These are phyloP conservation scores for Drosophila cognata DNA, from an alignment of 2,888 invertebrate genomes.

Conservation along the genomic window DNA sequence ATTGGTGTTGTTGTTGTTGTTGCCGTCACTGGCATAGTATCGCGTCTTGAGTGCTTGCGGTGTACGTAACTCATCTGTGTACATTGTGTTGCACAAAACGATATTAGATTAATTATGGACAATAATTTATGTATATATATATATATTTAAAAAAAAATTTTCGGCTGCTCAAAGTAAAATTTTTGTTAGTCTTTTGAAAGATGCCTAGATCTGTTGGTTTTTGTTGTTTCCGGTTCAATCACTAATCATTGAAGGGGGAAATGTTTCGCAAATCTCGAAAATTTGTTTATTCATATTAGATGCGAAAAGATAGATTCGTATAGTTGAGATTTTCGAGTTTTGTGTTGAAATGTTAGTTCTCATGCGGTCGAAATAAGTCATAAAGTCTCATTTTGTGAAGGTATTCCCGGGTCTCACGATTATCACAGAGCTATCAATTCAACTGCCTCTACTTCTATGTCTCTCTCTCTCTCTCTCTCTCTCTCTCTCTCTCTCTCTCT, in stretches of 20 bases:
- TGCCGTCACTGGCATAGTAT: no score
- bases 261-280: no score
- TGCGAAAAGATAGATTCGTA: neutral
- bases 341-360: neutral
- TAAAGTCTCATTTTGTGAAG: neutral
- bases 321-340: neutral
- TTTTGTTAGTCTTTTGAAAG: neutral
- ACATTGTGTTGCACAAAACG: slow-evolving; percentile 16
- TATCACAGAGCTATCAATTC: neutral
- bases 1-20: no score
- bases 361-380: neutral
- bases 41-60: no score
- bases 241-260: no score
- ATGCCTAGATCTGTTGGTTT: neutral
- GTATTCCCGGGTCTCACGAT: neutral
- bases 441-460: neutral
- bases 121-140: no score
- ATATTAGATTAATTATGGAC: no score
- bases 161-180: slow-evolving; percentile 20
- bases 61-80: neutral
- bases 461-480: neutral
- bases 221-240: no score
- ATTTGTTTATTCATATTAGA: no score
- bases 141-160: no score
- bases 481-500: neutral